Evolutionary conservation across 2,888 invertebrate species (phyloP).

Genomic region (Stenodera caucasica): DNA sequence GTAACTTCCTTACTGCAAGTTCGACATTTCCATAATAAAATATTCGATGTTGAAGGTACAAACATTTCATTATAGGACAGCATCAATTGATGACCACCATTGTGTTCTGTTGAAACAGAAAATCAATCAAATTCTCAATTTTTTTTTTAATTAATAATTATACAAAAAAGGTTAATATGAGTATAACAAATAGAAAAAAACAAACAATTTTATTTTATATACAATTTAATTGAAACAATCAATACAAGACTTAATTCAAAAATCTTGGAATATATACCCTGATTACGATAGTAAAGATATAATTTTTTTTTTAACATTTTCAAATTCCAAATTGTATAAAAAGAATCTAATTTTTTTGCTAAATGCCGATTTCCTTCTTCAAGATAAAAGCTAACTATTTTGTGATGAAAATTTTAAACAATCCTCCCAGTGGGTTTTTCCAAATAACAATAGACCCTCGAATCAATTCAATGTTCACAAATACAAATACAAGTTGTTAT

Average conservation of each 20-base stretch:
- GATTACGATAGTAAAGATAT: constrained; percentile 39
- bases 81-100: constrained; percentile 35
- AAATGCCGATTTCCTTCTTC: not conserved
- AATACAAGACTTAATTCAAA: constrained; percentile 38
- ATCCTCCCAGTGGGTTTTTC: not conserved
- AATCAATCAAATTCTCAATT: constrained; percentile 3
- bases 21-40: constrained; percentile 78
- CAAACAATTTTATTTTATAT: constrained; percentile 20
- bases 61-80: constrained; percentile 86
- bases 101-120: constrained; percentile 42
- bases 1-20: constrained; percentile 84
- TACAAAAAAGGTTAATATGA: not conserved
- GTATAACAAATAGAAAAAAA: constrained; percentile 11
- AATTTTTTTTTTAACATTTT: not conserved
- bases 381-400: not conserved
- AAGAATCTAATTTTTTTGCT: not conserved
- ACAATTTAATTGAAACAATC: constrained; percentile 41
- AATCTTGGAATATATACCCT: constrained; percentile 50
- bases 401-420: not conserved
- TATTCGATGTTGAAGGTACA: constrained; percentile 67
- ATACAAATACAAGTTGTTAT: too few species aligned
- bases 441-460: too few species aligned
- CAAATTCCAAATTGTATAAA: not conserved
- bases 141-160: constrained; percentile 6
- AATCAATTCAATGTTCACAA: too few species aligned